Percentiles rank a stretch among this genome's conserved stretches.
phyloP scores from a whole-genome alignment of 1,140 invertebrate species.

The Drepana arcuata region DNA sequence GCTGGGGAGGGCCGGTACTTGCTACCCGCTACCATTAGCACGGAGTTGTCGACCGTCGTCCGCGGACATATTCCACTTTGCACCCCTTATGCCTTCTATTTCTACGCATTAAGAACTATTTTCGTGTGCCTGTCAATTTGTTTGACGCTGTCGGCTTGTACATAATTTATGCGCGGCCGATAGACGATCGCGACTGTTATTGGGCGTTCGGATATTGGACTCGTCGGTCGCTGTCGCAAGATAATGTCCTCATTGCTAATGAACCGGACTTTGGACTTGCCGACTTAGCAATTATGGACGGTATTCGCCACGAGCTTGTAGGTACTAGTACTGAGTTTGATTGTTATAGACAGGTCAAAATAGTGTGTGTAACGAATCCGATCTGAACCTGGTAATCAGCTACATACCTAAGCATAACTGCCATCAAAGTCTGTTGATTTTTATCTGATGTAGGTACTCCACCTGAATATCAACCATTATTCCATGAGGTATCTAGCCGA shows the following conservation, averaged over 20 bases:
- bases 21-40: slow-evolving; percentile 47
- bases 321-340: not conserved
- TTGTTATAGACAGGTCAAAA: too few species aligned
- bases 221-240: slow-evolving; percentile 38
- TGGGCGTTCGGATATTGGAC: slow-evolving; percentile 58
- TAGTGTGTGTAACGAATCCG: not conserved
- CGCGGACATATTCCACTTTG: slow-evolving; percentile 17
- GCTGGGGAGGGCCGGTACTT: slow-evolving; percentile 18
- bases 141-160: slow-evolving; percentile 22
- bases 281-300: slow-evolving; percentile 6
- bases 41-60: slow-evolving; percentile 37
- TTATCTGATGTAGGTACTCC: too few species aligned
- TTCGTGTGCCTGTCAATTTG: slow-evolving; percentile 12
- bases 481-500: too few species aligned
- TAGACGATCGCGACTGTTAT: slow-evolving; percentile 62
- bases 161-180: slow-evolving; percentile 66
- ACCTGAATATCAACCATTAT: too few species aligned
- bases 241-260: too few species aligned
- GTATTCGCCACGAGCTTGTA: not conserved
- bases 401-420: not conserved
- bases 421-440: too few species aligned
- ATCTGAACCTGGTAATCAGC: not conserved
- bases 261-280: too few species aligned
- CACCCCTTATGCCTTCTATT: slow-evolving; percentile 10
- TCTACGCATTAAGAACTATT: slow-evolving; percentile 7